Conservation (phyloP, 2,113 vertebrate species). For the Daphoenositta chrysoptera region DNA sequence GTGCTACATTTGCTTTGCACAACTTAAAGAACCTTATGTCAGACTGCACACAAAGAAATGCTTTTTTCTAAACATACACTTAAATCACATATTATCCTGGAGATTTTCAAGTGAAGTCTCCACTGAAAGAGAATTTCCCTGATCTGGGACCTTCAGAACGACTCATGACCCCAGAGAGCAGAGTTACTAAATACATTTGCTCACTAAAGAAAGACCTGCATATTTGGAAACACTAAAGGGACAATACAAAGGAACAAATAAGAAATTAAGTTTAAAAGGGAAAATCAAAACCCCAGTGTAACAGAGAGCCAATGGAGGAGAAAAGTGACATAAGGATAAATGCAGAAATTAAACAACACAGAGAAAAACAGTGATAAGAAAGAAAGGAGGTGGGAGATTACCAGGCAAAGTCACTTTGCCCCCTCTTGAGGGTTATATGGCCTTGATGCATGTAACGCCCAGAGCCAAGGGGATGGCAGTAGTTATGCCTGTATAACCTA, state of each 20-base stretch:
- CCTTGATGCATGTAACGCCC: background rate
- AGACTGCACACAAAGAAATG: background rate
- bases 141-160: background rate
- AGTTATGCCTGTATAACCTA: background rate
- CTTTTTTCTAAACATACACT: background rate
- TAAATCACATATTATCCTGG: background rate
- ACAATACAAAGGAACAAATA: background rate
- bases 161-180: background rate
- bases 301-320: background rate
- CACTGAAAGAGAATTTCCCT: background rate
- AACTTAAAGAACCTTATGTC: background rate
- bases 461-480: background rate
- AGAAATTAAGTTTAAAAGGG: background rate
- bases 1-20: background rate
- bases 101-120: background rate
- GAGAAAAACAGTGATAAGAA: background rate
- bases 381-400: background rate
- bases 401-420: conserved; percentile 17
- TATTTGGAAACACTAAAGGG: background rate
- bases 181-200: background rate
- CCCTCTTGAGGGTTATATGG: conserved; percentile 20
- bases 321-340: background rate
- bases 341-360: background rate
- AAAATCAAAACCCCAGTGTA: background rate
- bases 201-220: background rate